A percentile compares a stretch with the other conserved stretches of the same genome.
These are phyloP conservation scores for Hydrolagus affinis DNA, from an alignment of 2,113 vertebrate species.

Conservation along the genomic window DNA sequence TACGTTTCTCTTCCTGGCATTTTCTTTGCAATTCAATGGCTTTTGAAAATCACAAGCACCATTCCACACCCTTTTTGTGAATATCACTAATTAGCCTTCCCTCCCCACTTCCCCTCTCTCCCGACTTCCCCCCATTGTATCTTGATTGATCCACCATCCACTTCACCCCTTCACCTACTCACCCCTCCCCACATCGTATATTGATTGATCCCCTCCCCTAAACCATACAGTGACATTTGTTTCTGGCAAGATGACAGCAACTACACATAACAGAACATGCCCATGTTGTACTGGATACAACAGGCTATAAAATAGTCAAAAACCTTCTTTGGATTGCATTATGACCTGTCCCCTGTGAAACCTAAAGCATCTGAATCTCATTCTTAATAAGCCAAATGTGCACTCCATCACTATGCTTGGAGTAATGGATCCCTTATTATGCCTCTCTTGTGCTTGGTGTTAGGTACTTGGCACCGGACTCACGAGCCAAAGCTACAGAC, in stretches of 20 bases:
- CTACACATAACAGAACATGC: neutral
- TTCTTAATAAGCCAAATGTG: conserved; percentile 1
- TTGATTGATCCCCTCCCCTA: too few relatives aligned
- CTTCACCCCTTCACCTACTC: too few relatives aligned
- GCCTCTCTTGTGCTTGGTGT: conserved; percentile 19
- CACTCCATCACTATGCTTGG: conserved; percentile 9
- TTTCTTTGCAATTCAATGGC: too few relatives aligned
- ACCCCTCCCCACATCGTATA: too few relatives aligned
- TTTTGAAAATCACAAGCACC: too few relatives aligned
- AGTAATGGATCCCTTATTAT: neutral
- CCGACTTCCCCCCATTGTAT: too few relatives aligned
- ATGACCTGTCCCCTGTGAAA: conserved; percentile 2
- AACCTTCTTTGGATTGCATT: neutral
- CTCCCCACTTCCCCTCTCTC: too few relatives aligned
- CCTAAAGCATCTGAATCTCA: conserved; percentile 15
- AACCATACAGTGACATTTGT: neutral
- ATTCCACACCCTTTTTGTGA: too few relatives aligned
- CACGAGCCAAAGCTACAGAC: conserved; percentile 7
- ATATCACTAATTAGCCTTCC: too few relatives aligned
- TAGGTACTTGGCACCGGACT: conserved; percentile 14
- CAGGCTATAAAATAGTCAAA: conserved; percentile 3
- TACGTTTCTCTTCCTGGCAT: too few relatives aligned
- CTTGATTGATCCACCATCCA: too few relatives aligned
- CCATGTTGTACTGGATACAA: conserved; percentile 13
- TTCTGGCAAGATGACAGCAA: neutral